Evolutionary conservation across 37 sponge, comb jelly and placozoan species (phyloP), one percentile per base, ranked within the genome.

Genomic region (Aplysina aerophoba): DNA sequence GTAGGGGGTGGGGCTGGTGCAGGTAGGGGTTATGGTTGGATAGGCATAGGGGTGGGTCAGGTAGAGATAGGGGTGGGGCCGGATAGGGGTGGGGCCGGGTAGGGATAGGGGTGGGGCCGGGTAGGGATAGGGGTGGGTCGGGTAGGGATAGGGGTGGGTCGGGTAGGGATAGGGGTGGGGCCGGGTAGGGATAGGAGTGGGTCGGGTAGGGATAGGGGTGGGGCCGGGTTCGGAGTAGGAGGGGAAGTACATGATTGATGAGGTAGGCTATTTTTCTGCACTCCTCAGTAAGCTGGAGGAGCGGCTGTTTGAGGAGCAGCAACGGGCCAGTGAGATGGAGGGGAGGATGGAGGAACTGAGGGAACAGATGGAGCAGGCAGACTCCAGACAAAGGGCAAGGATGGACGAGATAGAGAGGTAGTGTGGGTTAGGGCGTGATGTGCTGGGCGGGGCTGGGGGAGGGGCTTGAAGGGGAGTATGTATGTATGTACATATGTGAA

Each of bases 391-490:
- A 21, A 75, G 39, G 14, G 25, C 78, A 40, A 75, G 78, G 11
- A 75, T 75, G 78, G 78, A 75, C 2, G 78, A 75, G 25, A 75
- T 75, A 40, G 36, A 37, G 20, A 17, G 15, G 19, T 81, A 0
- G 34, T 57, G n/a, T n/a, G n/a, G n/a, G n/a, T n/a, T n/a, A n/a
- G n/a, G n/a, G n/a, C n/a, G n/a, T n/a, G 55, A 85, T 85, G 39
- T 50, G 41, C 0, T 74, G 85, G 14, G 8, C 55, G 25, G 55
- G 8, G 0, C 80, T 81, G 86, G 59, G 50, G n/a, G 55, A 71
- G 37, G 85, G 65, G 17, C 81, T 89, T 30, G 85, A n/a, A n/a
- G n/a, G n/a, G n/a, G n/a, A n/a, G n/a, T 59, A 38, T 31, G 35
- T 82, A 65, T 63, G 83, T 82, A 22, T 67, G 69, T 16, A 22